Evolutionary conservation across 2,888 invertebrate genomes (phyloP).

Genomic region (Didymodactylos carnosus): DNA sequence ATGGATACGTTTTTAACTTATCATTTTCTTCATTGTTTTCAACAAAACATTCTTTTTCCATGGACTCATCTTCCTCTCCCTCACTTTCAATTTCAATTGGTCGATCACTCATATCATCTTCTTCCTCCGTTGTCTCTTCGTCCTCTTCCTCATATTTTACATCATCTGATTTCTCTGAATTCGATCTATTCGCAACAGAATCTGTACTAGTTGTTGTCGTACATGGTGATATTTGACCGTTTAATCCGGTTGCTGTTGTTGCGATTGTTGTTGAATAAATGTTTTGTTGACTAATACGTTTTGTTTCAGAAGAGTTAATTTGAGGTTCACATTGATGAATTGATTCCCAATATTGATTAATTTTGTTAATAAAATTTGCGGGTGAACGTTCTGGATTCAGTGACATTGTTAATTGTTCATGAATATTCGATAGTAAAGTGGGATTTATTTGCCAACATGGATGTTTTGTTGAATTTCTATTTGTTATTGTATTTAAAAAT

Average conservation of each 20-base stretch:
- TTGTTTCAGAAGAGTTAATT: no score
- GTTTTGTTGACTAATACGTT: no score
- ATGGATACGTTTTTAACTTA: constrained; percentile 60
- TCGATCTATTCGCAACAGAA: neutral
- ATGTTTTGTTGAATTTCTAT: no score
- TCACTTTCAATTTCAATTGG: neutral
- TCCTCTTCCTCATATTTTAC: neutral
- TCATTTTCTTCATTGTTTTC: neutral
- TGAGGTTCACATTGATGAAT: no score
- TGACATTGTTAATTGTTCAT: neutral
- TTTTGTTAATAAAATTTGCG: neutral
- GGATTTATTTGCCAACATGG: no score
- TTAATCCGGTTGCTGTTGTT: no score
- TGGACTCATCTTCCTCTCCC: no score
- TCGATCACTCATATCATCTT: neutral
- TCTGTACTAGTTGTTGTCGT: neutral
- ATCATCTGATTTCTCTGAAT: no score
- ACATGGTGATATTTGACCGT: neutral
- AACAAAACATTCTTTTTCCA: neutral
- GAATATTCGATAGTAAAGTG: neutral
- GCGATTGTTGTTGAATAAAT: no score
- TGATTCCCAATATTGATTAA: neutral
- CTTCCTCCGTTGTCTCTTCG: neutral
- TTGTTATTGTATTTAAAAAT: no score
- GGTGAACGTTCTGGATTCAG: neutral